These are phyloP conservation scores for Paraescarpia echinospica DNA, from an alignment of 1,140 invertebrate species.

Conservation along the genomic window DNA sequence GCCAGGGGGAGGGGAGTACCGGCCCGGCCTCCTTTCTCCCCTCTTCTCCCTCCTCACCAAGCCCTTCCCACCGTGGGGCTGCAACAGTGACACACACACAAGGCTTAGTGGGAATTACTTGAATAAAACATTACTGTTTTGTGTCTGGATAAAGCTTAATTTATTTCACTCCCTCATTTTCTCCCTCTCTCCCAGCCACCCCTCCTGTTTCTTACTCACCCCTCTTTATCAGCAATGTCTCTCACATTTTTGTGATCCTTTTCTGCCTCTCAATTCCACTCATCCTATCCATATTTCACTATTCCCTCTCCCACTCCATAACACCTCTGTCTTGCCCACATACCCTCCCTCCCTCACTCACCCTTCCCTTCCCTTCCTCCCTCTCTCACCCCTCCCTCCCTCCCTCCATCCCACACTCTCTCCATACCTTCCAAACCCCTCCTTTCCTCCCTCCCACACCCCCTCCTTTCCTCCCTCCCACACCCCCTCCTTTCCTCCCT, in stretches of 20 bases:
- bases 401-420: no score
- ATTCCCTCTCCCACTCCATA: neutral
- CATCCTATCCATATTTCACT: neutral
- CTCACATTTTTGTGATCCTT: no score
- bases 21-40: neutral
- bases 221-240: no score
- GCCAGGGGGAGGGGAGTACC: constrained; percentile 46
- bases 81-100: neutral
- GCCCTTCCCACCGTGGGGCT: neutral
- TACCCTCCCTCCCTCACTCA: neutral
- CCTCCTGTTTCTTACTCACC: neutral
- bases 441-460: no score
- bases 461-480: no score
- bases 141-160: no score
- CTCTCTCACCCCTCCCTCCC: no score
- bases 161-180: neutral
- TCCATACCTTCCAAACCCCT: no score
- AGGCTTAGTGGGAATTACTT: neutral
- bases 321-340: neutral
- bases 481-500: no score
- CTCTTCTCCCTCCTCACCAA: neutral
- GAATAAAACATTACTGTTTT: no score
- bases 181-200: neutral
- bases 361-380: neutral
- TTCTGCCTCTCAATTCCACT: no score